Evolutionary conservation across 2,797 vertebrate species (phyloP).

Genomic region (Argentina silus): DNA sequence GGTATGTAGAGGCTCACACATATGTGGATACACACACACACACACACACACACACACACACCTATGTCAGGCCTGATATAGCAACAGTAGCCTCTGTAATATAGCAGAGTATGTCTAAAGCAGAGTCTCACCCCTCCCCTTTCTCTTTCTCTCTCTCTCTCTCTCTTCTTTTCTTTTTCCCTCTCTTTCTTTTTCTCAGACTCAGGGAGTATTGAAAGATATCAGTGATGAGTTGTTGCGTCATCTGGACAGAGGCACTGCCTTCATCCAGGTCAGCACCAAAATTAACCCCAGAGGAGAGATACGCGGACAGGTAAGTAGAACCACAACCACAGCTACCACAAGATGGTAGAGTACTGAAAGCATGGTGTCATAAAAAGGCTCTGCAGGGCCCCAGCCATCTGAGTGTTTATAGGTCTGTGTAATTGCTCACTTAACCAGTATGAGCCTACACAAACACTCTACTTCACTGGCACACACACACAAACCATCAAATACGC

Average conservation of each 20-base stretch:
- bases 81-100: too few relatives aligned
- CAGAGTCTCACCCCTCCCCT: background rate
- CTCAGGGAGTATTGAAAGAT: constrained; percentile 92
- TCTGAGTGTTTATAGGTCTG: constrained; percentile 27
- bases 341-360: background rate
- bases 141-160: too few relatives aligned
- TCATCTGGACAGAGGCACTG: constrained; percentile 87
- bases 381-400: background rate
- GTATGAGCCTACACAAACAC: background rate
- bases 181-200: constrained; percentile 69
- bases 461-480: constrained; percentile 31
- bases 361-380: background rate
- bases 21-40: background rate
- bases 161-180: background rate
- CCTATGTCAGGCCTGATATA: background rate
- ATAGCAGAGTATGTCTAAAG: background rate
- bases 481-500: constrained; percentile 17
- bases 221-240: constrained; percentile 85
- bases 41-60: background rate
- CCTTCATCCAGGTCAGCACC: constrained; percentile 94
- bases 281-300: constrained; percentile 92
- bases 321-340: background rate
- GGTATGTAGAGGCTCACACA: constrained; percentile 67
- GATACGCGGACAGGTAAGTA: constrained; percentile 86
- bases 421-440: constrained; percentile 31